A percentile compares a stretch with the other conserved stretches of the same genome.
Conservation (phyloP, 2,888 invertebrate genomes). For the Lochmaea capreae region DNA sequence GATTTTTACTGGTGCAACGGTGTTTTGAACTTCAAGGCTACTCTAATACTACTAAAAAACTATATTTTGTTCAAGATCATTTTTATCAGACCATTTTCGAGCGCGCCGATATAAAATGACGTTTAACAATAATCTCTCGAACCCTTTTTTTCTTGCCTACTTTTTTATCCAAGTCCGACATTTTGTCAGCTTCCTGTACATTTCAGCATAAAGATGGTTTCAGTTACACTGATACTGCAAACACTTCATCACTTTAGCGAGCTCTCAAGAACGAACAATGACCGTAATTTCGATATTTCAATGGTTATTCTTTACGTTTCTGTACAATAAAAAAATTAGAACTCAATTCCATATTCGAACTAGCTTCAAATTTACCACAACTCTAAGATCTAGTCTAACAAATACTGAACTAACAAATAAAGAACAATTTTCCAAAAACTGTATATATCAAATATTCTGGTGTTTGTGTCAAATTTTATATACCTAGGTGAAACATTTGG, state of each 20-base stretch:
- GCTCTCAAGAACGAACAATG: conserved; percentile 44
- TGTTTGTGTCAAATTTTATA: no score
- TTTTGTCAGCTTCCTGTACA: conserved; percentile 24
- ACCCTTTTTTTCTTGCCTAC: conserved; percentile 6
- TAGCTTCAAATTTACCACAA: no score
- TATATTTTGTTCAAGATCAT: not conserved
- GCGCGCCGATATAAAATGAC: not conserved
- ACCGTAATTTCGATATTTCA: conserved; percentile 48
- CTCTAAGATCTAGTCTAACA: no score
- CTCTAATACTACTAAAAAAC: no score
- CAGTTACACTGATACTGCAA: conserved; percentile 41
- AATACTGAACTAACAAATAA: no score
- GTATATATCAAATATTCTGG: no score
- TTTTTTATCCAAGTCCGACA: conserved; percentile 10
- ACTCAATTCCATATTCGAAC: no score
- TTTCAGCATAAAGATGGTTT: conserved; percentile 34
- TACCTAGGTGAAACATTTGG: no score
- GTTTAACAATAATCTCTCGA: not conserved
- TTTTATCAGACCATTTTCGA: not conserved
- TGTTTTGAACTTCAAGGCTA: no score
- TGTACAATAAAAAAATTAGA: no score
- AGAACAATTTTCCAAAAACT: no score
- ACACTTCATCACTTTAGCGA: conserved; percentile 40
- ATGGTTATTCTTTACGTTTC: conserved; percentile 23
- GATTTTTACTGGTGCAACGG: no score